Evolutionary conservation across 2,797 vertebrate species (phyloP).

Genomic region (Bradypodion pumilum): DNA sequence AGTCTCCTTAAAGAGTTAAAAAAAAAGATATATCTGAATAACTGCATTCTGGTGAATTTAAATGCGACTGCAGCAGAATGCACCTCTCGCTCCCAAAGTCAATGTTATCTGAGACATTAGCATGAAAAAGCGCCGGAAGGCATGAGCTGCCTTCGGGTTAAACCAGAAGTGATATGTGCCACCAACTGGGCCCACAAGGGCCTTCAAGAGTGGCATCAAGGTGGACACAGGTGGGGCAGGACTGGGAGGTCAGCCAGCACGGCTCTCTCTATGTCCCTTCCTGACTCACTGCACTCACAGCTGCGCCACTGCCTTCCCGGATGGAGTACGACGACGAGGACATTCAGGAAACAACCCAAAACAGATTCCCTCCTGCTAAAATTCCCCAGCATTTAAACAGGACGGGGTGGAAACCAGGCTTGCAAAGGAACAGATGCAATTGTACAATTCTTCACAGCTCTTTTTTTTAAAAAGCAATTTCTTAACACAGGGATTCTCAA

Average conservation of each 20-base stretch:
- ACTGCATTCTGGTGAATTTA: neutral
- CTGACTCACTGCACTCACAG: too few species aligned
- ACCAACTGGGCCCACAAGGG: neutral
- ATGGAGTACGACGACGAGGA: too few species aligned
- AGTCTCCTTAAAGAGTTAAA: neutral
- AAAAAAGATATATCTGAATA: neutral
- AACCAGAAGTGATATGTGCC: neutral
- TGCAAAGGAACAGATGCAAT: neutral
- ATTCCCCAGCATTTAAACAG: too few species aligned
- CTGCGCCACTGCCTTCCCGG: neutral
- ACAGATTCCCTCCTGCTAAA: too few species aligned
- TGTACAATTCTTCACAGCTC: neutral
- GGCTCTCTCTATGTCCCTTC: neutral
- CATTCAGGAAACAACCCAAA: too few species aligned
- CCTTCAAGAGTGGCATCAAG: neutral
- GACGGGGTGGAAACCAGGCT: neutral
- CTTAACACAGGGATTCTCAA: too few species aligned
- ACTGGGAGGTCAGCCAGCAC: too few species aligned
- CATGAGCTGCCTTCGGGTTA: conserved; percentile 26
- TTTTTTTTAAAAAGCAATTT: neutral
- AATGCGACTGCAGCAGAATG: neutral
- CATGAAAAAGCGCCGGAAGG: conserved; percentile 25
- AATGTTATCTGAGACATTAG: neutral
- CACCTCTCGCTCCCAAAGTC: conserved; percentile 8
- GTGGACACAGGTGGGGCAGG: too few species aligned